Evolutionary conservation across 2,113 vertebrate species (phyloP).

Genomic region (Corythaeola cristata): DNA sequence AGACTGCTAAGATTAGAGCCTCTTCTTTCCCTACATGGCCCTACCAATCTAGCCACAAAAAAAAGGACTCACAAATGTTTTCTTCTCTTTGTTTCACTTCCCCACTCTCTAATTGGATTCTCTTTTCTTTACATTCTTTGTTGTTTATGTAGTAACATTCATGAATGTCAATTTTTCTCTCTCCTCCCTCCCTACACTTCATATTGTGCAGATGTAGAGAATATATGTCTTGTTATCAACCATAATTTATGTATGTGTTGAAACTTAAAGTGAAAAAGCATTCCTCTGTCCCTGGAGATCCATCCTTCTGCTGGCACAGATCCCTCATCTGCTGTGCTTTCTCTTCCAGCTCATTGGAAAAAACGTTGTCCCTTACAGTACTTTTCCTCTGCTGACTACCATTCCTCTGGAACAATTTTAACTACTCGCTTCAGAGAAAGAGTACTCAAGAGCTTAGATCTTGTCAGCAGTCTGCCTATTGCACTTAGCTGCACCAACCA

Average conservation of each 20-base stretch:
- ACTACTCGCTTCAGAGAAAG: neutral
- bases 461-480: slow-evolving; percentile 12
- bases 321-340: neutral
- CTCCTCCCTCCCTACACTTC: neutral
- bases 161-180: neutral
- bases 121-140: neutral
- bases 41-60: neutral
- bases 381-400: neutral
- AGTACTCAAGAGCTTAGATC: neutral
- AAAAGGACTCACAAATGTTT: neutral
- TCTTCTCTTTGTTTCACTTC: neutral
- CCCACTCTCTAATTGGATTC: neutral
- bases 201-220: neutral
- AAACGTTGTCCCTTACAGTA: neutral
- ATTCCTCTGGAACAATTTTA: slow-evolving; percentile 7
- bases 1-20: neutral
- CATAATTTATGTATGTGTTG: neutral
- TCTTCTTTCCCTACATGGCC: neutral
- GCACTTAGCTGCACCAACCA: neutral
- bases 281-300: neutral
- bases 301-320: neutral
- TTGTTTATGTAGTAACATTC: neutral
- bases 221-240: neutral
- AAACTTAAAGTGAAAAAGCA: slow-evolving; percentile 2
- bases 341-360: neutral